Percentiles rank a stretch among this genome's conserved stretches.
Conservation (phyloP, 2,797 vertebrate genomes). For the Danionella dracula region DNA sequence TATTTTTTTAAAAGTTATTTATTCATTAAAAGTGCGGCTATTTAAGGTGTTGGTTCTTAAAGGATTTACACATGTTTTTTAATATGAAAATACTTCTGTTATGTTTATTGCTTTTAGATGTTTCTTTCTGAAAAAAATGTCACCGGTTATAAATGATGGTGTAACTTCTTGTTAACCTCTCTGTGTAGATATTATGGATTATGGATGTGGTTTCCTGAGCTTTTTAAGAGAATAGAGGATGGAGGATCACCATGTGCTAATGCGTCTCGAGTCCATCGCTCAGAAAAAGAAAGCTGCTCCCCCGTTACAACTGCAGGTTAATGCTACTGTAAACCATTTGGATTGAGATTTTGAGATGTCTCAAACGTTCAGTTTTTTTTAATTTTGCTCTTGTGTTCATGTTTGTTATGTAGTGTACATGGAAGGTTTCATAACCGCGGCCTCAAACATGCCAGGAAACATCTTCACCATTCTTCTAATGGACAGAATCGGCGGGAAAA, state of each 20-base stretch:
- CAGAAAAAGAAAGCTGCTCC: conserved; percentile 59
- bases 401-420: conserved; percentile 60
- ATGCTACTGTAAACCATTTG: neutral
- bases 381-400: neutral
- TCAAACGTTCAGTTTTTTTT: neutral
- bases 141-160: too few species aligned
- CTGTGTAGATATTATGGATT: conserved; percentile 69
- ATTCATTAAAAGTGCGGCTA: too few species aligned
- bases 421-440: conserved; percentile 67
- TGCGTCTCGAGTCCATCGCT: conserved; percentile 10
- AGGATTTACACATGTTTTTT: too few species aligned
- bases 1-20: too few species aligned
- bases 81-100: too few species aligned
- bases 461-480: conserved; percentile 70
- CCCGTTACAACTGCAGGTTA: conserved; percentile 66
- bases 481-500: conserved; percentile 64
- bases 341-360: too few species aligned
- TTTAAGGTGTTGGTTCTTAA: too few species aligned
- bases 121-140: too few species aligned
- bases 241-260: conserved; percentile 66
- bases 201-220: conserved; percentile 79
- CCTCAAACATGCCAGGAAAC: conserved; percentile 71
- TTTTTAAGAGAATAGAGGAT: conserved; percentile 58
- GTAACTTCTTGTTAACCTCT: neutral
- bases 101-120: too few species aligned